Conservation (phyloP, 2,113 vertebrate species). For the Scomber scombrus region DNA sequence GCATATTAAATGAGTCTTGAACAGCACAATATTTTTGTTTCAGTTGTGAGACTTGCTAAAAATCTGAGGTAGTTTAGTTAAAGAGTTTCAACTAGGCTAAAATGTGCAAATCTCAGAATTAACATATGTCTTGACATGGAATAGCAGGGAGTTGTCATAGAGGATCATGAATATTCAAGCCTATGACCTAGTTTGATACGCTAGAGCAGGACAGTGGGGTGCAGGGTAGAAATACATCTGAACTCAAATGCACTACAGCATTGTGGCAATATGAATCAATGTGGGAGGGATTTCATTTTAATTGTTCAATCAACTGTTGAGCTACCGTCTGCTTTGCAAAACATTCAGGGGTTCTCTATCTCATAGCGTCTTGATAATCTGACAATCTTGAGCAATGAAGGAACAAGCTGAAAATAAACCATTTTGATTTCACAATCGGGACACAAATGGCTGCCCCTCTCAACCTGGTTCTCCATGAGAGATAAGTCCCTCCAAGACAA, state of each 20-base stretch:
- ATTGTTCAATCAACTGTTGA: conserved; percentile 75
- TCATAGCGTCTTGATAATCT: conserved; percentile 25
- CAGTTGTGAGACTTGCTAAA: conserved; percentile 56
- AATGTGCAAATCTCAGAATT: conserved; percentile 78
- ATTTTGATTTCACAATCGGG: conserved; percentile 30
- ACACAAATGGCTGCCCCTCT: conserved; percentile 12
- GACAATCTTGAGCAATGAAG: conserved; percentile 20
- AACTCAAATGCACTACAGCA: conserved; percentile 62
- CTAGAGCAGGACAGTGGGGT: conserved; percentile 70
- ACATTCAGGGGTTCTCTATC: background rate
- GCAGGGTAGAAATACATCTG: conserved; percentile 69
- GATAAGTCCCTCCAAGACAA: conserved; percentile 71
- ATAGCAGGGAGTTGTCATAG: conserved; percentile 78
- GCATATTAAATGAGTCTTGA: conserved; percentile 7
- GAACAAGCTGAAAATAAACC: conserved; percentile 31
- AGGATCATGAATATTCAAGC: conserved; percentile 82
- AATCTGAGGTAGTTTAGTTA: conserved; percentile 49
- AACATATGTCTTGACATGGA: conserved; percentile 81
- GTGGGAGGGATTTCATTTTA: conserved; percentile 67
- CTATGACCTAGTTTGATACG: conserved; percentile 77
- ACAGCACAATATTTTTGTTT: conserved; percentile 26
- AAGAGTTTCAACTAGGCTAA: conserved; percentile 70
- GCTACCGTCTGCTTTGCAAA: conserved; percentile 55
- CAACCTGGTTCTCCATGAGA: conserved; percentile 39
- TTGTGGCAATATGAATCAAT: conserved; percentile 64